Evolutionary conservation across 2,113 vertebrate species (phyloP), one percentile per base, ranked within the genome.

Genomic region (Perca schrenkii): DNA sequence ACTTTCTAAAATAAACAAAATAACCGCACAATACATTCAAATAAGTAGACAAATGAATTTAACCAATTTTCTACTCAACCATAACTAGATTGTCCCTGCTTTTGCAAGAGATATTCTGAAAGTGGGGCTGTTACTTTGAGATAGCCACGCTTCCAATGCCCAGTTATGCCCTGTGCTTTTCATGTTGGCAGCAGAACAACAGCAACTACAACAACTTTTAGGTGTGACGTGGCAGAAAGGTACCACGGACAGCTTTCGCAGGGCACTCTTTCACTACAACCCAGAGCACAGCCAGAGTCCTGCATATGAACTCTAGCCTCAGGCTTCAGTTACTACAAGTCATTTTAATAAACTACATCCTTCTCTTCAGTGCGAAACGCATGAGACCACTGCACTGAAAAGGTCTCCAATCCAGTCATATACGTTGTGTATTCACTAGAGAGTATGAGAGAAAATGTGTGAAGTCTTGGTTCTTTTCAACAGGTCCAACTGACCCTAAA

Each of bases 281-380:
- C 49, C 21, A 65, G 16, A 54, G 75, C 77, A 25, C 63, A 68
- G 81, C 50, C 74, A 56, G 40, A 17, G 63, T 25, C 78, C 66
- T 75, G 80, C 81, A 77, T 62, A 21, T 52, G 64, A 78, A 75
- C 61, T 80, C 25, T 63, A 61, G 73, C 86, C 84, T 67, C 74
- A 73, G 77, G 84, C 79, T 71, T 78, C 77, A 77, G 56, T 72
- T 81, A 84, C 70, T 80, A 60, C 68, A 67, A 86, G 76, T 86
- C 77, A 88, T 86, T 90, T 86, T 68, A 66, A 87, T 86, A 73
- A 86, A 80, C 69, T 56, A 56, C 75, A 75, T 54, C 67, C 75
- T 72, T 47, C 58, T 69, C 74, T 56, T 40, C 54, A 21, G 21
- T 34, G 46, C 74, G 82, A 68, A 89, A 66, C 8, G 15, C 73